phyloP scores from a whole-genome alignment of 2,888 invertebrate genomes.

The Mesorhabditis belari region DNA sequence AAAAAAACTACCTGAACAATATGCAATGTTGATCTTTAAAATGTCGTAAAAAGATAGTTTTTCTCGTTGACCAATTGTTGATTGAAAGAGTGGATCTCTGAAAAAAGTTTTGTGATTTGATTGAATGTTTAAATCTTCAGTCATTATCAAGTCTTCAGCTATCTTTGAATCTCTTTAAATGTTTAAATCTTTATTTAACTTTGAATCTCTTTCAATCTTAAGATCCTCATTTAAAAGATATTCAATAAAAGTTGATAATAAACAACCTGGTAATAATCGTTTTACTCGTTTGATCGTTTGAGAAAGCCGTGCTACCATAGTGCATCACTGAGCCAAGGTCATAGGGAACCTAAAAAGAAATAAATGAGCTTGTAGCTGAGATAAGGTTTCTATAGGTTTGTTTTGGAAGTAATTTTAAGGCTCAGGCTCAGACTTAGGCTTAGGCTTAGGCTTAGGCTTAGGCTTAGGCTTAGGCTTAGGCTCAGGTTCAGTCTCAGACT shows the following conservation, averaged over 20 bases:
- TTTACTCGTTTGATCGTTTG: conserved; percentile 40
- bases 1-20: conserved; percentile 39
- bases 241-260: not conserved
- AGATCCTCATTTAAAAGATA: not conserved
- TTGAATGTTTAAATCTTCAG: no score
- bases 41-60: conserved; percentile 47
- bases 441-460: conserved; percentile 1
- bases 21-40: conserved; percentile 46
- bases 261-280: conserved; percentile 44
- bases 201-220: not conserved
- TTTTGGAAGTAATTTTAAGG: no score
- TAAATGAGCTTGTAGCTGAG: not conserved
- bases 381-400: conserved; percentile 9
- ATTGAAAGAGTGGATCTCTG: conserved; percentile 41
- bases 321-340: conserved; percentile 51
- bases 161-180: no score
- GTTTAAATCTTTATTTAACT: no score
- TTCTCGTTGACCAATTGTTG: conserved; percentile 52
- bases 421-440: not conserved
- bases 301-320: conserved; percentile 51
- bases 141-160: no score
- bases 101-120: no score
- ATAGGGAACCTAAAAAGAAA: conserved; percentile 36
- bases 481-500: not conserved
- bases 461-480: not conserved